Evolutionary conservation across 2,888 invertebrate species (phyloP), one percentile per base, ranked within the genome.

Genomic region (Agapostemon virescens): DNA sequence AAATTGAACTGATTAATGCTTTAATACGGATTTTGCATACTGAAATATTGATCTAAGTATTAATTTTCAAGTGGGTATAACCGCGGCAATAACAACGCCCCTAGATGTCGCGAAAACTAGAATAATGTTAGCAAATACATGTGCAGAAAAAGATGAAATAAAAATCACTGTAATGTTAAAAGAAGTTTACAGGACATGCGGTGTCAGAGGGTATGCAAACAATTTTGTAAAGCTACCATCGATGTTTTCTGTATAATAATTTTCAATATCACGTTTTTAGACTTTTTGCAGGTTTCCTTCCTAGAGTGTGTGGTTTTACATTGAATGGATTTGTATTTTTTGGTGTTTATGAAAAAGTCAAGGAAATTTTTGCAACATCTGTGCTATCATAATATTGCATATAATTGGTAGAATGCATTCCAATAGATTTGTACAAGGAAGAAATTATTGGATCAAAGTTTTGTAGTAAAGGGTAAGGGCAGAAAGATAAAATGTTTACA

Each of bases 21-120:
- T 45, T 68, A 42, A 11, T 3, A 15, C 15, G 17, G 6, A 26
- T 26, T 38, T 13, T 17, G 5, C 15, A 4, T 17, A 45, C 45
- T 26, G 0, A 64, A 63, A 69, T 9, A 20, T 72, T 69, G 52
- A 40, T 33, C 42, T 33, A 7, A 72, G 30, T 42, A 20, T 67
- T 38, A 23, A 69, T 58, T 74, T 90, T 85, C 30, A 89, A 94
- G 96, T 96, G 79, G 97, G 96, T 0, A 93, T 97, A 84, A 96
- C 99, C 0, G 98, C 98, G 2, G 97, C 95, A 0, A 87, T 97
- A 1, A 99, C 99, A 0, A 99, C 99, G 0, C 99, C 99, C 0
- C 93, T 99, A 38, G 99, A 99, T 94, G 97, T 99, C 26, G 97
- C 97, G 0, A 99, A 99, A 94, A 99, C 99, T 0, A 94, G 99